Evolutionary conservation across 92 coral and sea anemone genomes (phyloP), one percentile per base, ranked within the genome.

Genomic region (Phymanthus crucifer): DNA sequence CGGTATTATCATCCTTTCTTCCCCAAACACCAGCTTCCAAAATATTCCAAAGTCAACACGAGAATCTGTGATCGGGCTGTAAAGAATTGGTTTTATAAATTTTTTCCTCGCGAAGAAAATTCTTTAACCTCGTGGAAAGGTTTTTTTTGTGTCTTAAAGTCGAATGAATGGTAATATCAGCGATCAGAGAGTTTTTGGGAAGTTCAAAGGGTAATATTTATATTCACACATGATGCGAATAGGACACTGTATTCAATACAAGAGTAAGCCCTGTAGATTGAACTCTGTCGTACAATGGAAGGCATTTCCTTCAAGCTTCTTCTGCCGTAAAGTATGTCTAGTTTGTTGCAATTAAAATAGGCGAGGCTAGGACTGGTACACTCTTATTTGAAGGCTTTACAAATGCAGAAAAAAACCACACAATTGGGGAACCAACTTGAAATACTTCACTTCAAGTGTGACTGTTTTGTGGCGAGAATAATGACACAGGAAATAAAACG

Each of bases 1-100:
- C 68, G 68, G 34, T 0, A 69, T 34, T 18, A 69, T 14, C 47
- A 34, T 69, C 73, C 10, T 69, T 69, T 69, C 47, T 69, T 69
- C 29, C 47, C 27, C 68, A 61, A 27, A 61, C 68, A 61, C 18
- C 34, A 27, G 1, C 9, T 61, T 61, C 34, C 29, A 18, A 29
- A 61, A 27, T 61, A 61, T 61, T 61, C 35, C 4, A 9, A 61
- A 54, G 64, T 54, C 64, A 21, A 61, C 68, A 61, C 68, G 35
- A 61, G 34, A 61, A 16, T 61, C 29, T 27, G 68, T 27, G 68
- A 61, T 12, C 32, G 35, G 29, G 32, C 29, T 61, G 18, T 9
- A 29, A 29, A 27, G 33, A 61, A 61, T 61, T 54, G 14, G 24
- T 54, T 21, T 19, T 54, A 54, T 5, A 54, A 54, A 54, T 54